These are phyloP conservation scores for Arctopsyche grandis DNA, from an alignment of 1,140 invertebrate species.

Conservation along the genomic window DNA sequence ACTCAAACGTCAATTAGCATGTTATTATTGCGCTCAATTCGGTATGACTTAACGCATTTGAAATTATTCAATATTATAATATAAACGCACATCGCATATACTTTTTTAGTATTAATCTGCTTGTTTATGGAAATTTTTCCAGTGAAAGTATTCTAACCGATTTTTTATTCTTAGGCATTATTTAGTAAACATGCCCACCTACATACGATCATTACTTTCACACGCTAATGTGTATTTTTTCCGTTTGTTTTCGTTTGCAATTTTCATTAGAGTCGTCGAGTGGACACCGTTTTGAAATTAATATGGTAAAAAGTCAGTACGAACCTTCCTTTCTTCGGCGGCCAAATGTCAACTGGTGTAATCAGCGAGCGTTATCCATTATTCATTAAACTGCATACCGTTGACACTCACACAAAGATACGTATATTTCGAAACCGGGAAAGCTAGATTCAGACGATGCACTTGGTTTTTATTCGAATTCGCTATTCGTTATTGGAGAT, in stretches of 20 bases:
- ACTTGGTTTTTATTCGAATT: not conserved
- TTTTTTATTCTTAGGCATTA: too few species aligned
- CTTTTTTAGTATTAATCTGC: too few species aligned
- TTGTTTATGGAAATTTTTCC: too few species aligned
- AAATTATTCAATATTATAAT: too few species aligned
- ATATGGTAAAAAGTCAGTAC: not conserved
- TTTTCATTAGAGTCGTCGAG: not conserved
- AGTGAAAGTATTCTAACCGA: too few species aligned
- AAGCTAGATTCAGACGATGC: not conserved
- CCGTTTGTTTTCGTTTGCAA: not conserved
- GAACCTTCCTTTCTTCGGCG: not conserved
- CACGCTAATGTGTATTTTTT: not conserved
- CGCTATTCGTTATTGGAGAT: conserved; percentile 20
- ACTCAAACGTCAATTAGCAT: not conserved
- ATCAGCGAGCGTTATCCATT: conserved; percentile 29
- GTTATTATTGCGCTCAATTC: too few species aligned
- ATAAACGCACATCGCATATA: not conserved
- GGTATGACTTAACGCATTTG: too few species aligned
- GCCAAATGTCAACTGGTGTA: conserved; percentile 24
- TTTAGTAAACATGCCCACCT: too few species aligned
- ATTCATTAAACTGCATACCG: conserved; percentile 34
- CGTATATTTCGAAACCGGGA: too few species aligned
- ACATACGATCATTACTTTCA: conserved; percentile 30
- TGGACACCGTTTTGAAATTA: not conserved
- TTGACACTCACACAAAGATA: not conserved